Base-by-base conservation (phyloP, 2,113 vertebrate genomes). In the Neodon shergylaensis region DNA sequence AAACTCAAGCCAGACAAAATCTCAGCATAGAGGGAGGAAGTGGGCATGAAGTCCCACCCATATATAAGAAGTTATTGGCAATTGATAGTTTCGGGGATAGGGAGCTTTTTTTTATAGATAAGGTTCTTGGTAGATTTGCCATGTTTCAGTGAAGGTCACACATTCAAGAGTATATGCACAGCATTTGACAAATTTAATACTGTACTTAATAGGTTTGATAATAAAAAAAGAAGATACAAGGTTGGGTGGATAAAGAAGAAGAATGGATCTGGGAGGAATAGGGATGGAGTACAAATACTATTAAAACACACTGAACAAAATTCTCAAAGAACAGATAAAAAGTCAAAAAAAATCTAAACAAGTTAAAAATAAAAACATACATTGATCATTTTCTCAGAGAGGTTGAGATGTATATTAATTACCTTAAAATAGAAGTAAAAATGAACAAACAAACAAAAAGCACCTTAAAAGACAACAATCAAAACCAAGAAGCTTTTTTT, bases 351-450 rank as follows among this genome's bases (percentile, higher is more conserved):
- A 28, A 94, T 63, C 14, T 39, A 88, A 61, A 83, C 10, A 70
- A 28, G 86, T 78, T 70, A 88, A n/a, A 89, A 78, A 19, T 77
- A 72, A 70, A 79, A 89, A 36, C 89, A 74, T 65, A 92, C 44
- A 84, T 24, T 22, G 47, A 68, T 73, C 26, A 77, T 7, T 47
- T 73, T 92, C 36, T 63, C 39, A 89, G 36, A 78, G 83, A 95
- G 1, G 82, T 44, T 82, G 49, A 28, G n/a, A 28, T 92, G 1
- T 0, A 24, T 16, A 89, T 65, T 68, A 85, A 36, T 65, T 83
- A 89, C 26, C 65, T 77, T 70, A 49, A 9, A n/a, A 76, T 26
- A 73, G 26, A 49, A n/a, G 65, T 22, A n/a, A 26, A 58, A 73
- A 74, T 47, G 14, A 44, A 74, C 21, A 44, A 44, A 12, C 49